A percentile compares a stretch with the other conserved stretches of the same genome.
These are phyloP conservation scores for Pachyramphus minor DNA, from an alignment of 2,113 vertebrate genomes.

Conservation along the genomic window DNA sequence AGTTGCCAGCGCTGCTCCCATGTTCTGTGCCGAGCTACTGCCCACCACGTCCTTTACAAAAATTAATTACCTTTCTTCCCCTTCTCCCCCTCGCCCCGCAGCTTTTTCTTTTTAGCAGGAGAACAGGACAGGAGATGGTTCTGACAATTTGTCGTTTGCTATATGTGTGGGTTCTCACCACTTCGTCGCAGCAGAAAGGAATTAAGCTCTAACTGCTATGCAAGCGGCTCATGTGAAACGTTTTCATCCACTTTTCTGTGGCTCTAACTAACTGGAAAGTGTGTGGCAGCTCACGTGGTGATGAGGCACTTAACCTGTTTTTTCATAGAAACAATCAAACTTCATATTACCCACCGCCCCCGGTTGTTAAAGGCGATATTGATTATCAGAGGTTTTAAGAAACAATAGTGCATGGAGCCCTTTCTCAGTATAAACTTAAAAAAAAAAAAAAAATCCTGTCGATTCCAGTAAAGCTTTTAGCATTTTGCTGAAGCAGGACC, in stretches of 20 bases:
- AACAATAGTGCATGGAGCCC: neutral
- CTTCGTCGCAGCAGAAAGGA: neutral
- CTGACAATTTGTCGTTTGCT: neutral
- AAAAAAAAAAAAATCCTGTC: neutral
- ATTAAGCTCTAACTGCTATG: neutral
- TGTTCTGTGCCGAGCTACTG: neutral
- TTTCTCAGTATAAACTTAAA: neutral
- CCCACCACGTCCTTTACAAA: neutral
- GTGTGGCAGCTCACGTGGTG: neutral
- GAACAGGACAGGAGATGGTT: neutral
- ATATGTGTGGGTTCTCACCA: neutral
- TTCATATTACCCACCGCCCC: neutral
- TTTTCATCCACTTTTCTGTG: neutral
- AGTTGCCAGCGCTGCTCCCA: rapidly evolving
- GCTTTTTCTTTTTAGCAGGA: neutral
- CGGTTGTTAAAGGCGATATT: neutral
- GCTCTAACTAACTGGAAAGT: neutral
- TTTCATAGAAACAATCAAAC: neutral
- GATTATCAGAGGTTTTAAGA: neutral
- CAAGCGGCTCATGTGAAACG: rapidly evolving
- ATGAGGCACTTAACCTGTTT: neutral
- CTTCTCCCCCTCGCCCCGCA: no score
- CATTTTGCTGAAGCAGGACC: neutral
- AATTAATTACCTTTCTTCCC: neutral
- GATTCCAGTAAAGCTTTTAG: neutral